Base-by-base conservation (phyloP, 2,888 invertebrate species). In the Drosophila robusta region DNA sequence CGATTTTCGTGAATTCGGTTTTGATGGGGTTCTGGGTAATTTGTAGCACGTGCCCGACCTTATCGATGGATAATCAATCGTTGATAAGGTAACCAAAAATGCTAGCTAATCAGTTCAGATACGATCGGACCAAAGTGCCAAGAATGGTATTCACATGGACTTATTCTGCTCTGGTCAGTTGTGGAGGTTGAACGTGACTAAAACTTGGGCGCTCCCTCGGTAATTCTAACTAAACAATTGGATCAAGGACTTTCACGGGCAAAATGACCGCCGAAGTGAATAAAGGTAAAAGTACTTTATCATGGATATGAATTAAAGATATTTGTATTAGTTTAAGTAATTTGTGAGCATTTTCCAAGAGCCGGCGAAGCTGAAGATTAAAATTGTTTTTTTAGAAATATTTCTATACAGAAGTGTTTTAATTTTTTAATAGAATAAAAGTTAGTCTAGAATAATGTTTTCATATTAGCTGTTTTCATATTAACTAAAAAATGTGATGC, bases 51-150 rank as follows among this genome's bases (percentile, higher is more conserved):
- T 63, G 50, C 8, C 0, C 1, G 0, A 22, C 46, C 57, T 64
- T 64, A 75, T 75, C 74, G 22, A 7, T 32, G 61, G 74, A 75
- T 78, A 73, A 78, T 78, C 78, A 73, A 47, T 16, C 16, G 9
- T 29, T 78, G 75, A 75, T 75, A 69, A 69, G 61, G 7, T 49
- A 32, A 18, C 34, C 47, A 39, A 60, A 74, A 72, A 45, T 39
- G 14, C 18, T 6, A 24, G 38, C 41, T 64, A 61, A 75, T 77
- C 77, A 67, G 41, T n/a, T 32, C 32, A 42, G 64, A 70, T 60
- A 49, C 49, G 55, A 68, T 63, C 55, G 26, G 41, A 7, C 26
- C 38, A 76, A 62, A 56, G 49, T 67, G 36, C 32, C 41, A 16
- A 18, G 4, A 16, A 1, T 14, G 18, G 0, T 26, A 12, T 26